A percentile compares a stretch with the other conserved stretches of the same genome.
These are phyloP conservation scores for Tridacna gigas DNA, from an alignment of 2,888 invertebrate genomes.

Conservation along the genomic window DNA sequence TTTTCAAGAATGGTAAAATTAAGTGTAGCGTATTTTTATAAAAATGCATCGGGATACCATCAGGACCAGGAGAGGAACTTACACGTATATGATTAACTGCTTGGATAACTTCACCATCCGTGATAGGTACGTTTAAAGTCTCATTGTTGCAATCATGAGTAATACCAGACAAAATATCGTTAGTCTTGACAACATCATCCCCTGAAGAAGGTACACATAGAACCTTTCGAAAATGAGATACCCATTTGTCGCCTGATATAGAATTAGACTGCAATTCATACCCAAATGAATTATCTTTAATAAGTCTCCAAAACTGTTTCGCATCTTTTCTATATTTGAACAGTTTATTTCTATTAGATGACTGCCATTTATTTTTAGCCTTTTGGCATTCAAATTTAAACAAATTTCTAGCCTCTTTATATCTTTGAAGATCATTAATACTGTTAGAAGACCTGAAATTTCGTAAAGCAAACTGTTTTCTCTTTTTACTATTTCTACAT, in stretches of 20 bases:
- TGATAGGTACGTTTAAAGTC: not conserved
- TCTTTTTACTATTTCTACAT: not conserved
- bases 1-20: not conserved
- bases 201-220: not conserved
- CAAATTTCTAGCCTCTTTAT: not conserved
- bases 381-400: slow-evolving; percentile 8
- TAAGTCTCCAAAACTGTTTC: too few species aligned
- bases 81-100: not conserved
- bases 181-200: not conserved
- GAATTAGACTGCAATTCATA: not conserved
- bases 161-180: not conserved
- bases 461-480: not conserved
- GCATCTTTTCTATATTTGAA: too few species aligned
- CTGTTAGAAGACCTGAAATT: not conserved
- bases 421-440: not conserved
- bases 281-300: too few species aligned
- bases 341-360: too few species aligned
- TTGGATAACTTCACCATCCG: not conserved
- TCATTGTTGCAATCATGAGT: not conserved
- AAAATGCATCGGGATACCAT: not conserved
- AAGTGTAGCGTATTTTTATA: not conserved
- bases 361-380: too few species aligned
- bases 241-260: not conserved
- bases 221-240: not conserved
- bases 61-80: not conserved